Evolutionary conservation across 2,113 vertebrate species (phyloP).

Genomic region (Psephotus haematonotus): DNA sequence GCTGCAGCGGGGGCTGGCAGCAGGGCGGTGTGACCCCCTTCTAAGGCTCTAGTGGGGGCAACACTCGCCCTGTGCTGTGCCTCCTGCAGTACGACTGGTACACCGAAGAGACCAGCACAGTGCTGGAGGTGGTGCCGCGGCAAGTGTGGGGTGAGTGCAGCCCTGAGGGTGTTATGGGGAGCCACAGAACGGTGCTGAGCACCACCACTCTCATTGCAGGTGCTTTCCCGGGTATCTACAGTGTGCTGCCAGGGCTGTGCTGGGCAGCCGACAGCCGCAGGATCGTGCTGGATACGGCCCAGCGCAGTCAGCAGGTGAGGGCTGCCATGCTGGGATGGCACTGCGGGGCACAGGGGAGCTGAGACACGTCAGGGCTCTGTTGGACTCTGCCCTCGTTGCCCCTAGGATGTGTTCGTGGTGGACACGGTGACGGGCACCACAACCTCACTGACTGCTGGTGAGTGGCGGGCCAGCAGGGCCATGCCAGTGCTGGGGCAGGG

Average conservation of each 20-base stretch:
- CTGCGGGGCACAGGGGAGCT: accelerated
- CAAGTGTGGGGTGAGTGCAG: slow-evolving; percentile 22
- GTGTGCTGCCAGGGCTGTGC: slow-evolving; percentile 62
- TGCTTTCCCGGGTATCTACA: slow-evolving; percentile 43
- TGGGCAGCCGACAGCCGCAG: slow-evolving; percentile 81
- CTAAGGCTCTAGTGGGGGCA: not conserved
- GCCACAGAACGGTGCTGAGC: not conserved
- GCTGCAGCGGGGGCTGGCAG: not conserved
- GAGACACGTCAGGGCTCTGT: not conserved
- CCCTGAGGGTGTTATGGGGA: accelerated
- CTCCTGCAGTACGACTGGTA: slow-evolving; percentile 28
- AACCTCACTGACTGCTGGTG: not conserved
- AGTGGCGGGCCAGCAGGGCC: not conserved
- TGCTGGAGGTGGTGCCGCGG: slow-evolving; percentile 4
- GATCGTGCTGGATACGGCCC: slow-evolving; percentile 67
- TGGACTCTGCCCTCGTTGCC: not conserved
- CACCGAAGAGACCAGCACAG: not conserved
- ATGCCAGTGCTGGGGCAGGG: not conserved
- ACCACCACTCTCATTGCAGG: not conserved
- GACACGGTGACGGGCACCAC: not conserved
- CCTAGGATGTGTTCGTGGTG: slow-evolving; percentile 38
- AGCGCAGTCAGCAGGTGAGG: slow-evolving; percentile 61
- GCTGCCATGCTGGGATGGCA: accelerated
- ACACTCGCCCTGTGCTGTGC: not conserved
- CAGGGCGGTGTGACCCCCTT: not conserved